Base-by-base conservation (phyloP, 1,140 invertebrate genomes). In the Leucophenga varia region DNA sequence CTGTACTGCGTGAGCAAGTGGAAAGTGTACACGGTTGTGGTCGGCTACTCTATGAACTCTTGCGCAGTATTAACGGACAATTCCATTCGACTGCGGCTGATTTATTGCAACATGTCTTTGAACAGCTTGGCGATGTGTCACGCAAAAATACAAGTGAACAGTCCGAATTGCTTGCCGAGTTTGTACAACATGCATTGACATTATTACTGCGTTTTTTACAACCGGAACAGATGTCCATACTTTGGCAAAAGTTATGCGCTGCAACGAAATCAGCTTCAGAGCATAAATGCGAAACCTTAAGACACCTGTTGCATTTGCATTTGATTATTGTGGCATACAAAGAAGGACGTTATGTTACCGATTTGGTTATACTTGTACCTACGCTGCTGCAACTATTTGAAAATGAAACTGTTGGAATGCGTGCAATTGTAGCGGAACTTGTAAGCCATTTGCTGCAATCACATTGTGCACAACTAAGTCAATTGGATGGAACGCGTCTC, bases 41-140 rank as follows among this genome's bases (percentile, higher is more conserved):
- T 1, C 83, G 86, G 57, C 77, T 96, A 22, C 72, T 95, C 30
- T 95, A 92, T 79, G 89, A 95, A 81, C 85, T 93, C 32, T 75
- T 95, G 20, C 84, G 84, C 59, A 91, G 92, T 14, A 84, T 90
- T 6, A 78, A 84, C 32, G 83, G 86, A 5, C 86, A 92, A 49
- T 88, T 95, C 70, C 91, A 96, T 65, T 91, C 84, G 20, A 88
- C 84, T 56, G 82, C 86, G 3, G 82, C 84, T 36, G 74, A 78
- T 20, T 83, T 88, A 55, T 54, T 91, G 0, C 76, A 76, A 34
- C 59, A 88, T 38, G 78, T 87, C 17, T 74, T 91, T 3, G 75
- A 83, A 7, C 40, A 58, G 10, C 40, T 74, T 0, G 35, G 53
- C 72, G 81, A 51, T 53, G 88, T n/a, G 61, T 76, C 61, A 74